Evolutionary conservation across 2,113 vertebrate species (phyloP), one percentile per base, ranked within the genome.

Genomic region (Zapus hudsonius): DNA sequence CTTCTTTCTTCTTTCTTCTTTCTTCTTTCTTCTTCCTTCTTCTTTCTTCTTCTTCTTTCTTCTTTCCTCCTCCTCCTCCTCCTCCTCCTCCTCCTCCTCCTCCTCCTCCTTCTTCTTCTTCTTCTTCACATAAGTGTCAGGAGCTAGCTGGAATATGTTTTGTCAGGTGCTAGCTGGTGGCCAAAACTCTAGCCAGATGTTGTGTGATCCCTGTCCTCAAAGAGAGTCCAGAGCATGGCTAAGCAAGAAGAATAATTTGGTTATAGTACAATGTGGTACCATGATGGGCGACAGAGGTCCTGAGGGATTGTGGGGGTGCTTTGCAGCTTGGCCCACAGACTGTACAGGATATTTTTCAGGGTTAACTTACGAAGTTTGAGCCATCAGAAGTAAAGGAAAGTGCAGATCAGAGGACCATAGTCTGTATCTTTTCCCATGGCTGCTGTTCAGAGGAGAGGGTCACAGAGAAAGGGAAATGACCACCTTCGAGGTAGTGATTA

Each of bases 231-330:
- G 2, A 22, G n/a, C 11, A 2, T 33, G 25, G 5, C 22, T 25
- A 23, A 42, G 47, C 31, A 19, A 3, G 67, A 31, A 79, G 63
- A 73, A 29, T 15, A 5, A 3, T 17, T 17, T 3, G 63, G 36
- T 44, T 25, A 3, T 29, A 36, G 57, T 61, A 17, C 5, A 3
- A 7, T 0, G 7, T 33, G 59, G 57, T 10, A 6, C 75, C 2
- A 0, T 11, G 22, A 2, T 7, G 0, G 19, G 5, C 5, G n/a
- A 17, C 33, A 13, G 67, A 40, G 72, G 73, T 0, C 0, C 63
- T 0, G 33, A 10, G 92, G 47, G 38, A 7, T 55, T 0, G 1
- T 11, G 12, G 9, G 59, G 59, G 22, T 1, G 1, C 23, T 0
- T 0, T 36, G n/a, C 15, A 1, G 7, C n/a, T 36, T 64, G 36